Evolutionary conservation across 2,113 vertebrate species (phyloP), one percentile per base, ranked within the genome.

Genomic region (Myocastor coypus): DNA sequence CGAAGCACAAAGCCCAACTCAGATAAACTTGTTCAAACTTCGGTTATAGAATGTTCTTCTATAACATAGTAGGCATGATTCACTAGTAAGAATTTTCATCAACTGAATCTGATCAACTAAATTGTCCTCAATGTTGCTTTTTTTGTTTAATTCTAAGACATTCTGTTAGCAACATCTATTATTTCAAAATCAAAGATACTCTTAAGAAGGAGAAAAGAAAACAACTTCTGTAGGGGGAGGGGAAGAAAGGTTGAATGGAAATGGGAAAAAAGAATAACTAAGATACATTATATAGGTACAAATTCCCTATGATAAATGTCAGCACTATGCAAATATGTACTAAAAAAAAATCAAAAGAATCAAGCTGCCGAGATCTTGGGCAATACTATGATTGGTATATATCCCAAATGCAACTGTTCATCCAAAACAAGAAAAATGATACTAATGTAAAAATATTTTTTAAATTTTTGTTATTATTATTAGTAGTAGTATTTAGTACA

Each of bases 1-100:
- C 66, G 24, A 83, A 50, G 0, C 7, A 12, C 87, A 22, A 93
- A 13, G 17, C 13, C 55, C 17, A 66, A n/a, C 30, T 81, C 83
- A 69, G 37, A 30, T 81, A 93, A 95, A 80, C 87, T 63, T 55
- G 52, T 78, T 69, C 34, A 55, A 93, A 84, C 64, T 73, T 87
- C 32, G 89, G 40, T 22, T 75, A 34, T 0, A 83, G 64, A 75
- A 88, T 64, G 6, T 75, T 73, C 28, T 87, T 80, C 50, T 42
- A 80, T 50, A 86, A 83, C 9, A 82, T 12, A 57, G 52, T n/a
- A 82, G 59, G 20, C 3, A 86, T 50, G 64, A 50, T 86, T 86
- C 84, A 86, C 14, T n/a, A 55, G 84, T 13, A 55, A 69, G 46
- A 87, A 55, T 69, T 82, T n/a, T 37, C 34, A 52, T 37, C 13